phyloP scores from a whole-genome alignment of 2,113 vertebrate genomes.

The Pholis gunnellus region DNA sequence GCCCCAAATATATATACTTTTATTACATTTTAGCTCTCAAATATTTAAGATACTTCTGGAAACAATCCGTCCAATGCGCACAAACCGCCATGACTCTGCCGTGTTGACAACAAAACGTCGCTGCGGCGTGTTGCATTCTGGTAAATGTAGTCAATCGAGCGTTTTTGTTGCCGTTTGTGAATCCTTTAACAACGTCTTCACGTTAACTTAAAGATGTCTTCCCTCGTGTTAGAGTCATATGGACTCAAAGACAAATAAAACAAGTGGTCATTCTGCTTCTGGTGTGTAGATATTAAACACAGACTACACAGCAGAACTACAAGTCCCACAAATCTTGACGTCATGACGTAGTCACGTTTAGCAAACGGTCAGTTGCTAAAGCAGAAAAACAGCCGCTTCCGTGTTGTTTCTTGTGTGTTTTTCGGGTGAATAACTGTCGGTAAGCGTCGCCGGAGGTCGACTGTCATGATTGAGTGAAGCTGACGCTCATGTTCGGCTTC shows the following conservation, averaged over 20 bases:
- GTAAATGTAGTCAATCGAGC: background rate
- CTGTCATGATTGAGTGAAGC: conserved; percentile 76
- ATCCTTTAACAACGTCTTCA: rapidly evolving
- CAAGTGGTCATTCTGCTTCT: rapidly evolving
- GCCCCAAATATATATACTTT: background rate
- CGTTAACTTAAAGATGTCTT: rapidly evolving
- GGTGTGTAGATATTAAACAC: rapidly evolving
- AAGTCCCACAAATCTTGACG: conserved; percentile 61
- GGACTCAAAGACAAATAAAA: rapidly evolving
- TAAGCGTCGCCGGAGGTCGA: conserved; percentile 23
- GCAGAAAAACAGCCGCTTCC: conserved; percentile 83
- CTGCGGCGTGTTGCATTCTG: conserved; percentile 47
- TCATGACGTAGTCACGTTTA: conserved; percentile 57
- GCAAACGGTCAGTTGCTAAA: conserved; percentile 68
- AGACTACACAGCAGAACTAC: conserved; percentile 49
- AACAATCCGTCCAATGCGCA: background rate
- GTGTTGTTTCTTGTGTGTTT: conserved; percentile 83
- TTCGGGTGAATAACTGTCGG: conserved; percentile 66
- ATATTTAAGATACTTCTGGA: background rate
- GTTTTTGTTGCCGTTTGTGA: rapidly evolving
- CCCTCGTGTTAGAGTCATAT: rapidly evolving
- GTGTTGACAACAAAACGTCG: conserved; percentile 45
- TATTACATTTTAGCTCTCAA: background rate
- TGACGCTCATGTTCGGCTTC: background rate
- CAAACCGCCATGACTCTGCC: conserved; percentile 15